A percentile compares a stretch with the other conserved stretches of the same genome.
Conservation (phyloP, 1,140 invertebrate species). For the Drosophila bifasciata region DNA sequence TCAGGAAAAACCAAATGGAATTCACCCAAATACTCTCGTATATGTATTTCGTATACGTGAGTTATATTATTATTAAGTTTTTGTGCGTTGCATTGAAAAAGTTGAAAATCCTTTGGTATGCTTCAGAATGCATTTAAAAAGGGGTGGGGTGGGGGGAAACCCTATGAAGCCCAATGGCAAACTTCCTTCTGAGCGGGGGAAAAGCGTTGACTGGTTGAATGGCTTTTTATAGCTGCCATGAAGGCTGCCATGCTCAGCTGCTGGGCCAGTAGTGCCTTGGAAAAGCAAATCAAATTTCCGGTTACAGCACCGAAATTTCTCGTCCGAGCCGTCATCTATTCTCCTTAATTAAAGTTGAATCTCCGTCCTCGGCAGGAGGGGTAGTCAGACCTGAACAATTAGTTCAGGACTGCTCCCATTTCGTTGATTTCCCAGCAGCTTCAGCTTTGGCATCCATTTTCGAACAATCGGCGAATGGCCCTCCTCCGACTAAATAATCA, state of each 20-base stretch:
- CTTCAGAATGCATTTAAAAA: conserved; percentile 54
- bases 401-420: conserved; percentile 61
- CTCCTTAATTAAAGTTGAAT: conserved; percentile 58
- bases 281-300: conserved; percentile 72
- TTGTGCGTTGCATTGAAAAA: conserved; percentile 53
- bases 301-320: background rate
- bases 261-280: background rate
- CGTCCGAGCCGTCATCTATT: conserved; percentile 35
- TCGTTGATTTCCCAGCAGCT: conserved; percentile 64
- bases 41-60: conserved; percentile 45
- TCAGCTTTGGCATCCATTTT: conserved; percentile 1
- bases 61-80: conserved; percentile 71
- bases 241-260: conserved; percentile 16
- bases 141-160: too few species aligned
- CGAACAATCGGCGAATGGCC: background rate
- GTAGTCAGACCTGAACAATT: conserved; percentile 49
- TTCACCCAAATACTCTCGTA: background rate
- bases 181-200: conserved; percentile 5
- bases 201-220: conserved; percentile 53
- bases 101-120: conserved; percentile 21
- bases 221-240: conserved; percentile 32
- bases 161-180: too few species aligned
- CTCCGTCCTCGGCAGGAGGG: conserved; percentile 24
- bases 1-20: conserved; percentile 25
- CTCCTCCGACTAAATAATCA: conserved; percentile 66